phyloP scores from a whole-genome alignment of 2,797 vertebrate genomes.

The Galaxias olidus region DNA sequence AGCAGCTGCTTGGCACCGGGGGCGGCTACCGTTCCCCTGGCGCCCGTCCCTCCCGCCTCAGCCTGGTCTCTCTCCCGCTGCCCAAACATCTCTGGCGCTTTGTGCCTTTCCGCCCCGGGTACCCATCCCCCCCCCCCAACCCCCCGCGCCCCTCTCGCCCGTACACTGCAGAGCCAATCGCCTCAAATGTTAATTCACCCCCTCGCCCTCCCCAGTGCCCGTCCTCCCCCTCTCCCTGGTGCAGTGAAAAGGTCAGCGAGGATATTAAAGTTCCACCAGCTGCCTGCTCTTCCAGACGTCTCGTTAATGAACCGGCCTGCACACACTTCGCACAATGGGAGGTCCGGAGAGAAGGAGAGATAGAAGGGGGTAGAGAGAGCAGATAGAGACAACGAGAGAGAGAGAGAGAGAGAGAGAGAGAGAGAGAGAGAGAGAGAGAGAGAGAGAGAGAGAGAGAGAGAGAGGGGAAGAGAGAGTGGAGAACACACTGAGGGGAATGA shows the following conservation, averaged over 20 bases:
- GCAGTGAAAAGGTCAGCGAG: constrained; percentile 64
- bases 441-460: constrained; percentile 12
- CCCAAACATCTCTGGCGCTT: constrained; percentile 1
- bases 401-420: constrained; percentile 26
- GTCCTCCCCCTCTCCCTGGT: constrained; percentile 12
- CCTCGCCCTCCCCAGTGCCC: constrained; percentile 29
- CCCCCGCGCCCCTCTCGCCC: too few relatives aligned
- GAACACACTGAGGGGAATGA: not conserved
- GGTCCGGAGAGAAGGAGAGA: constrained; percentile 30
- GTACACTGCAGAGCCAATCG: not conserved
- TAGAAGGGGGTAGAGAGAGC: constrained; percentile 3
- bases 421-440: constrained; percentile 41
- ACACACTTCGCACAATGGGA: constrained; percentile 55
- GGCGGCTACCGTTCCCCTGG: constrained; percentile 9
- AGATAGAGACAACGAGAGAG: constrained; percentile 10
- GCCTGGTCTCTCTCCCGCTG: not conserved
- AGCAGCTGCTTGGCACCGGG: constrained; percentile 1
- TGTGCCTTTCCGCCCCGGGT: constrained; percentile 7
- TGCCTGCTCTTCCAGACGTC: constrained; percentile 63
- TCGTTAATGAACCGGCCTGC: constrained; percentile 57
- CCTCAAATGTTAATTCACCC: constrained; percentile 23
- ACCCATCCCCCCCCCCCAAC: too few relatives aligned
- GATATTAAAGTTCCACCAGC: constrained; percentile 69
- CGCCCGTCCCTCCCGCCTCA: constrained; percentile 13
- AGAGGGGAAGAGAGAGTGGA: not conserved